phyloP scores from a whole-genome alignment of 1,140 invertebrate species.

The Agrypnia vestita region DNA sequence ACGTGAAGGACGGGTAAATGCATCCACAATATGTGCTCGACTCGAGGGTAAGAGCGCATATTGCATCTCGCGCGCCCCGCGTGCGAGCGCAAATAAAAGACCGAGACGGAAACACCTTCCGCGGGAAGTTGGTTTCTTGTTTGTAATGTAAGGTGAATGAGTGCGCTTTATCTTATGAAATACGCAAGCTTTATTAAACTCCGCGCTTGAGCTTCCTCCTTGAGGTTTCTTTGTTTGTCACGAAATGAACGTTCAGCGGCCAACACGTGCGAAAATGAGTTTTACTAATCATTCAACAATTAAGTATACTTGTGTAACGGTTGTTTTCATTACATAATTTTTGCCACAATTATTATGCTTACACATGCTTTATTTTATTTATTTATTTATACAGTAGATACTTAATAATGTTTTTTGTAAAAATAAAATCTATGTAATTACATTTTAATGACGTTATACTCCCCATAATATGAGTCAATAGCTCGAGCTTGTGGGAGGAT shows the following conservation, averaged over 20 bases:
- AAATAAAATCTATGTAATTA: too few species aligned
- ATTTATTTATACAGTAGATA: too few species aligned
- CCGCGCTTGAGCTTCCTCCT: background rate
- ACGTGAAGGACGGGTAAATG: slow-evolving; percentile 2
- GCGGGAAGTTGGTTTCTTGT: background rate
- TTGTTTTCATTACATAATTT: background rate
- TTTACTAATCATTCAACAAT: too few species aligned
- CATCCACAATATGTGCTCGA: slow-evolving; percentile 27
- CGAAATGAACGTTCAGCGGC: background rate
- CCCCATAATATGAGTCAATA: too few species aligned
- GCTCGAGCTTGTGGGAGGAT: too few species aligned
- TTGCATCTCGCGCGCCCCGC: background rate
- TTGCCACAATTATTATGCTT: background rate
- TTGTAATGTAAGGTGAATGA: slow-evolving; percentile 3
- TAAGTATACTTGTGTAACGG: background rate
- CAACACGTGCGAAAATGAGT: too few species aligned
- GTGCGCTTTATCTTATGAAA: slow-evolving; percentile 22
- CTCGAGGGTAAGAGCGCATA: background rate
- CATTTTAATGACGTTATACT: too few species aligned
- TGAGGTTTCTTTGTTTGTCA: background rate
- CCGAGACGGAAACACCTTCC: background rate
- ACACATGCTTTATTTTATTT: background rate
- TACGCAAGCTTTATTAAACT: slow-evolving; percentile 25
- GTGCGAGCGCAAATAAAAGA: background rate
- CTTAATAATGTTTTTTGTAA: too few species aligned